A percentile compares a stretch with the other conserved stretches of the same genome.
Conservation (phyloP, 1,140 invertebrate species). For the Monochamus saltuarius region DNA sequence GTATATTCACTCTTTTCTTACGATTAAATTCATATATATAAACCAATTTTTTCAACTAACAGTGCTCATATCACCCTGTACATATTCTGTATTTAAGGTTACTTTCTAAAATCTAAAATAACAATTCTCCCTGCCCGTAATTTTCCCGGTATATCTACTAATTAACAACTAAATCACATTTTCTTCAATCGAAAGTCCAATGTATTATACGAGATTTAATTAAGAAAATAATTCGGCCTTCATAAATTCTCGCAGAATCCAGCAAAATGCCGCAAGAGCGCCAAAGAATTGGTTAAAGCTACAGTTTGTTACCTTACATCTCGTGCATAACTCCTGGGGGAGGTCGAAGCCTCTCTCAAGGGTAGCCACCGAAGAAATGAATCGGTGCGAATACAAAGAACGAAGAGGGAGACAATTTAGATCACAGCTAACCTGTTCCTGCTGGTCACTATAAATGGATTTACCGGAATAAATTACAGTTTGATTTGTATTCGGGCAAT, state of each 20-base stretch:
- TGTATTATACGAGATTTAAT: too few relatives aligned
- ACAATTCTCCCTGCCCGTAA: too few relatives aligned
- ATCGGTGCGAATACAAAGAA: constrained; percentile 2
- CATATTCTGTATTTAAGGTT: too few relatives aligned
- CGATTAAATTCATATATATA: too few relatives aligned
- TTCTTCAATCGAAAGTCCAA: too few relatives aligned
- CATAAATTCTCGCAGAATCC: not conserved
- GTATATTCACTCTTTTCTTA: too few relatives aligned
- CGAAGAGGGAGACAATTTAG: not conserved
- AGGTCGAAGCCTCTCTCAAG: constrained; percentile 1
- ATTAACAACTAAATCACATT: too few relatives aligned
- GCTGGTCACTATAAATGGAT: constrained; percentile 13
- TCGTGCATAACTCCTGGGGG: constrained; percentile 5
- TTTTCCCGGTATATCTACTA: too few relatives aligned
- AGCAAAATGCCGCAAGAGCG: constrained; percentile 3
- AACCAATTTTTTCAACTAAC: too few relatives aligned
- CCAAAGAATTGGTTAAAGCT: constrained; percentile 6
- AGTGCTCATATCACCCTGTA: too few relatives aligned
- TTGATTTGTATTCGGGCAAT: constrained; percentile 21
- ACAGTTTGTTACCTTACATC: constrained; percentile 7
- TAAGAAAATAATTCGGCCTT: too few relatives aligned
- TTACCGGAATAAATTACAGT: constrained; percentile 14
- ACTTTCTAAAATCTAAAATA: too few relatives aligned
- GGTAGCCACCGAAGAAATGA: not conserved
- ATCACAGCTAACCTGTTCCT: constrained; percentile 3